Evolutionary conservation across 2,888 invertebrate species (phyloP).

Genomic region (Oligia latruncula): DNA sequence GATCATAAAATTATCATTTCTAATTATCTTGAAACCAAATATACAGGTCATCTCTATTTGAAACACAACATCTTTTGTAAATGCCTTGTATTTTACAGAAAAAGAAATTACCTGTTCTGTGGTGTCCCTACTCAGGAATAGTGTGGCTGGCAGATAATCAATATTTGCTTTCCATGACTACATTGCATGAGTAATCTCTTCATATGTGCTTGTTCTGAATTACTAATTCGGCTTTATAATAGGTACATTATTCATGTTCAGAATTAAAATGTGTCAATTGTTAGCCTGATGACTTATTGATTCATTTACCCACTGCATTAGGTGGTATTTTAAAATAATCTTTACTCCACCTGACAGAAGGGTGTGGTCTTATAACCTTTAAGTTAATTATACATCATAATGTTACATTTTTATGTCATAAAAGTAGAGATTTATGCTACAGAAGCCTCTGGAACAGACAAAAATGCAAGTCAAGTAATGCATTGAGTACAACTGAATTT

Average conservation of each 20-base stretch:
- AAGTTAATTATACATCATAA: slow-evolving; percentile 23
- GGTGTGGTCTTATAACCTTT: slow-evolving; percentile 65
- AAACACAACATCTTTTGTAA: slow-evolving; percentile 21
- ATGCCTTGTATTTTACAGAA: neutral
- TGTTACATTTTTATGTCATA: slow-evolving; percentile 42
- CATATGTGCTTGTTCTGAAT: slow-evolving; percentile 19
- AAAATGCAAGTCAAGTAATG: slow-evolving; percentile 27
- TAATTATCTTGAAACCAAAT: slow-evolving; percentile 40
- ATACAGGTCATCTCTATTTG: neutral
- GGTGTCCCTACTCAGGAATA: neutral
- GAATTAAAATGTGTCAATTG: slow-evolving; percentile 42
- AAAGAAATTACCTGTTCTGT: slow-evolving; percentile 9
- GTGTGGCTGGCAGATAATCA: slow-evolving; percentile 18
- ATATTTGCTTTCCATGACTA: slow-evolving; percentile 37
- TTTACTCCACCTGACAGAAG: slow-evolving; percentile 43
- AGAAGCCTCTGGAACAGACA: slow-evolving; percentile 34
- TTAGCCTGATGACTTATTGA: slow-evolving; percentile 21
- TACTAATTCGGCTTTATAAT: slow-evolving; percentile 29
- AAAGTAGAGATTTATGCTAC: slow-evolving; percentile 13
- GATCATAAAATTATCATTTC: slow-evolving; percentile 54
- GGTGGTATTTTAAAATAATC: slow-evolving; percentile 16
- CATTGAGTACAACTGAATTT: slow-evolving; percentile 14
- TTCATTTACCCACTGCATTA: slow-evolving; percentile 20
- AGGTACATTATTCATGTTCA: slow-evolving; percentile 32
- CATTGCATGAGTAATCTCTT: slow-evolving; percentile 44